Evolutionary conservation across 2,113 vertebrate species (phyloP).

Genomic region (Pygoscelis adeliae): DNA sequence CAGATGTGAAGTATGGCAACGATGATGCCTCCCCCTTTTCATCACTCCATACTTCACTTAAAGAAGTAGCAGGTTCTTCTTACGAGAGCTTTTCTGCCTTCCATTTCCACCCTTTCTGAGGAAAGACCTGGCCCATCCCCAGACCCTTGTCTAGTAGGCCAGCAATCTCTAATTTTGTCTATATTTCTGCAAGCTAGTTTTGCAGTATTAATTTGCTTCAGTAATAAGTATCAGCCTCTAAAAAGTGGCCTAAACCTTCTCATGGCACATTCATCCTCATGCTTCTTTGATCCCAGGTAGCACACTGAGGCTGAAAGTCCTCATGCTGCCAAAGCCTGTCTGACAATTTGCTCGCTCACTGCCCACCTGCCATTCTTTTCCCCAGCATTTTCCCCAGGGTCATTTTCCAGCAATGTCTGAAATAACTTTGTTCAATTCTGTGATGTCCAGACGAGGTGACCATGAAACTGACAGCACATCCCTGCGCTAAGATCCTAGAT

Average conservation of each 20-base stretch:
- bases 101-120: not conserved
- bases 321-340: not conserved
- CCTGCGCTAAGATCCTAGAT: not conserved
- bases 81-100: not conserved
- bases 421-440: not conserved
- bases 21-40: not conserved
- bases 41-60: not conserved
- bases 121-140: not conserved
- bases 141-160: not conserved
- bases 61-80: not conserved
- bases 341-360: not conserved
- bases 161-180: not conserved
- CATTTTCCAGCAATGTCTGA: not conserved
- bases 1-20: not conserved
- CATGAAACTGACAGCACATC: not conserved
- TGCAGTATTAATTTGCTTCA: not conserved
- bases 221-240: not conserved
- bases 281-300: not conserved
- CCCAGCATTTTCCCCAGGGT: not conserved
- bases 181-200: not conserved
- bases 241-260: not conserved
- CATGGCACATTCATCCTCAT: not conserved
- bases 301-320: not conserved
- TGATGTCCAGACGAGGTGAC: not conserved
- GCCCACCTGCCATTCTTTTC: not conserved